A percentile compares a stretch with the other conserved stretches of the same genome.
Evolutionary conservation across 1,140 invertebrate genomes (phyloP).

Genomic region (Bombus sylvicola): DNA sequence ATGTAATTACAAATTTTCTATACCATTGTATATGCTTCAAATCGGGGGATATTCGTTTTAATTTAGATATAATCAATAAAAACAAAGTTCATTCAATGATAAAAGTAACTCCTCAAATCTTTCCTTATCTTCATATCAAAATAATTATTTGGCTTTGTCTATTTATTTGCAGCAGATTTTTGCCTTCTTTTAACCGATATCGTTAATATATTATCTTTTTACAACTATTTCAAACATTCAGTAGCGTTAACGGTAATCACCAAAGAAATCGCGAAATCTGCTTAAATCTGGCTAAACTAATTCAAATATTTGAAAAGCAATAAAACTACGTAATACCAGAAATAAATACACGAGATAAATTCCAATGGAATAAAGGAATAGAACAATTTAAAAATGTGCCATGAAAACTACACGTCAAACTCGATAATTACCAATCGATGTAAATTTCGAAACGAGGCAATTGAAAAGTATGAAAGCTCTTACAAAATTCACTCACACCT

Average conservation of each 20-base stretch:
- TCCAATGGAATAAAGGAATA: background rate
- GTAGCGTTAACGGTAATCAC: no score
- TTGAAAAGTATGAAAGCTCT: background rate
- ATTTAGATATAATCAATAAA: background rate
- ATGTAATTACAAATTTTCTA: no score
- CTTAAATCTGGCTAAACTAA: no score
- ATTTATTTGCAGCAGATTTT: no score
- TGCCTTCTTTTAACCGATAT: no score
- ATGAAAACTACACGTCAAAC: background rate
- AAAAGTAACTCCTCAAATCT: background rate
- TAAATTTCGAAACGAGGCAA: no score
- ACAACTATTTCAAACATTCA: background rate
- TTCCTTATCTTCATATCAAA: background rate
- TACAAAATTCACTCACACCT: slow-evolving; percentile 14
- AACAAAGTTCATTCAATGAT: background rate
- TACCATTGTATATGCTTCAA: background rate
- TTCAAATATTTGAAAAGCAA: no score
- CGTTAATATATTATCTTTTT: background rate
- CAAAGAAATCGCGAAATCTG: no score
- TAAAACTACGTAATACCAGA: background rate
- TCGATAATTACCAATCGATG: background rate
- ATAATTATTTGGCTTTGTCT: background rate
- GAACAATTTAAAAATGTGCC: background rate
- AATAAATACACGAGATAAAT: background rate
- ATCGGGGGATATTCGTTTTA: background rate